Base-by-base conservation (phyloP, 2,888 invertebrate species). In the Liopterus haemorrhoidalis region DNA sequence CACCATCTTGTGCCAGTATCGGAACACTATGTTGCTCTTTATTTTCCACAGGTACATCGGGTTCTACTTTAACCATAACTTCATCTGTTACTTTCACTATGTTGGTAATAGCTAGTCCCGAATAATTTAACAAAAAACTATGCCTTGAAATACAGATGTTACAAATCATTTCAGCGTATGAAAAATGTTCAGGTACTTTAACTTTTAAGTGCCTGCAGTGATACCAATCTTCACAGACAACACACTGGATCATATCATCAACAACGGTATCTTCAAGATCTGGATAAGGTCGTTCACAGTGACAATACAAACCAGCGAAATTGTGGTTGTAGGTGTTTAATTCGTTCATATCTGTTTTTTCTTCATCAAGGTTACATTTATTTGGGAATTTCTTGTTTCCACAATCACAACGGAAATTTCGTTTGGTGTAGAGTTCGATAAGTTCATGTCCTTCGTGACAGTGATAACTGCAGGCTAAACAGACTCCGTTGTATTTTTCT, bases 401-500 rank as follows among this genome's bases (percentile, higher is more conserved):
- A 69, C 96, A 97, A 67, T 97, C 97, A 68, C 97, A 99, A 32
- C 90, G 79, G 61, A 96, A 96, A 67, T 90, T 85, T 41, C 95
- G 73, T 66, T 97, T 99, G 0, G 97, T 99, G 64, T 97, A 99
- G 12, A 99, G 72, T 65, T 99, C 97, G 37, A 94, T 73, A 1
- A 99, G 75, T 25, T 96, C 90, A 69, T 99, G 99, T 39, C 88
- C 89, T 61, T 94, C 94, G 63, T 99, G 99, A 59, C 99, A 99
- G 49, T 82, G 81, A 52, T 88, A 83, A 60, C 89, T 87, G 65
- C 99, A 99, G 2, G 95, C 97, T 2, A 96, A 73, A 66, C 97
- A 99, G 18, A 97, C 72, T 3, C 92, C 96, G 25, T 89, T 92
- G 46, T 78, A 70, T 57, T 78, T 76, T 1, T 68, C 60, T 6